Conservation (phyloP, 2,888 invertebrate genomes). For the Hyppa rectilinea region DNA sequence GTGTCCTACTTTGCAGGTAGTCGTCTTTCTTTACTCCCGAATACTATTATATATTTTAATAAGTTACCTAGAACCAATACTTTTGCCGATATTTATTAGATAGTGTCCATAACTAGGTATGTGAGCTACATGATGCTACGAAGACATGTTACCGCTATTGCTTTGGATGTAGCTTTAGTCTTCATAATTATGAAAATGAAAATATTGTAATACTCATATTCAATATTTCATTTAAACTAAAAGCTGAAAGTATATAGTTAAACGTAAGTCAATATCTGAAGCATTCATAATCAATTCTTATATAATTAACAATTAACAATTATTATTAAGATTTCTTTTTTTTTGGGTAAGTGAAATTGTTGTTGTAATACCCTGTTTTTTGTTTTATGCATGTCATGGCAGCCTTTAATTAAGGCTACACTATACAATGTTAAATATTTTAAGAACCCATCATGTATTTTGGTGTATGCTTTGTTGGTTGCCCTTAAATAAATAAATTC, state of each 20-base stretch:
- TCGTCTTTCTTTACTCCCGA: background rate
- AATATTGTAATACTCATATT: background rate
- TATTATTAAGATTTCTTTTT: too few species aligned
- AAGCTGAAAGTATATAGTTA: background rate
- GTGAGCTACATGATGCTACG: too few species aligned
- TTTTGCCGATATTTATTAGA: background rate
- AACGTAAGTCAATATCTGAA: background rate
- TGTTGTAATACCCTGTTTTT: too few species aligned
- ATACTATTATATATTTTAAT: background rate
- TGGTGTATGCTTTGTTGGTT: too few species aligned
- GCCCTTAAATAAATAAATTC: too few species aligned
- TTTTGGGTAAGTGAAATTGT: too few species aligned
- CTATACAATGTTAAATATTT: too few species aligned
- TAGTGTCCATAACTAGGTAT: background rate
- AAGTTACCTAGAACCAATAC: background rate
- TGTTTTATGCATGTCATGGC: too few species aligned
- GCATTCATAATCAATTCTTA: background rate
- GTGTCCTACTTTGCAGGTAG: background rate
- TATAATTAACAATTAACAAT: too few species aligned
- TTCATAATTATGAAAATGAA: too few species aligned
- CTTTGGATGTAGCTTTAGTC: background rate
- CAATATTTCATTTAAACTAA: background rate
- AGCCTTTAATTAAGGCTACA: too few species aligned
- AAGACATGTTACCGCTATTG: background rate
- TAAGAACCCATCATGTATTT: too few species aligned